Evolutionary conservation across 2,888 invertebrate species (phyloP), one percentile per base, ranked within the genome.

Genomic region (Hemicrepidius hirtus): DNA sequence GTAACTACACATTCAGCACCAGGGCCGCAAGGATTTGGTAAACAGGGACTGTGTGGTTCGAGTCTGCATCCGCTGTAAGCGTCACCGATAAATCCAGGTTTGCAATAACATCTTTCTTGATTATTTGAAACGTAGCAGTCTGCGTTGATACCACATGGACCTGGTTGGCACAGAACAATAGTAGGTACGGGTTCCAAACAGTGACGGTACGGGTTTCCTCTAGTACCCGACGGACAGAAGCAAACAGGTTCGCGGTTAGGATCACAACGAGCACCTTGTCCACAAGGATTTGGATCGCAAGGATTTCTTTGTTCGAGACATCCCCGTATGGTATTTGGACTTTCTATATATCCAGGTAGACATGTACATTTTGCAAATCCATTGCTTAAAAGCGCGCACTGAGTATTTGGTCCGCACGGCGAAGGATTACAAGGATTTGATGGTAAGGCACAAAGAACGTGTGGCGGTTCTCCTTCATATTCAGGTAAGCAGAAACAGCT

Each of bases 341-440:
- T 95, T 87, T 95, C 96, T 40, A 95, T 90, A 84, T 91, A 95
- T 16, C 95, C 95, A 53, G 92, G 90, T 70, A 94, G 86, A 82
- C 96, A 97, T 20, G 95, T 95, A 82, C 97, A 97, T 87, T 95
- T 95, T 0, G 96, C 92, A 83, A 95, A 94, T 64, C 95, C 95
- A 78, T 94, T 95, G 64, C 89, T 87, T 63, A 95, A 86, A 60
- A 94, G 88, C 0, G 93, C 89, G 81, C 97, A 96, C 84, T 95
- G 95, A 1, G 96, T 96, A 81, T 96, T 96, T 7, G 95, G 95
- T 12, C 96, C 96, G 83, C 96, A 97, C 0, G 95, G 94, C 12
- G 95, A 95, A 32, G 95, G 93, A 79, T 93, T 92, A 82, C 96
- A 96, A 4, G 95, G 95, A 82, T 93, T 93, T 72, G 89, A 89